A percentile compares a stretch with the other conserved stretches of the same genome.
These are phyloP conservation scores for Podarcis raffonei DNA, from an alignment of 2,113 vertebrate species.

Conservation along the genomic window DNA sequence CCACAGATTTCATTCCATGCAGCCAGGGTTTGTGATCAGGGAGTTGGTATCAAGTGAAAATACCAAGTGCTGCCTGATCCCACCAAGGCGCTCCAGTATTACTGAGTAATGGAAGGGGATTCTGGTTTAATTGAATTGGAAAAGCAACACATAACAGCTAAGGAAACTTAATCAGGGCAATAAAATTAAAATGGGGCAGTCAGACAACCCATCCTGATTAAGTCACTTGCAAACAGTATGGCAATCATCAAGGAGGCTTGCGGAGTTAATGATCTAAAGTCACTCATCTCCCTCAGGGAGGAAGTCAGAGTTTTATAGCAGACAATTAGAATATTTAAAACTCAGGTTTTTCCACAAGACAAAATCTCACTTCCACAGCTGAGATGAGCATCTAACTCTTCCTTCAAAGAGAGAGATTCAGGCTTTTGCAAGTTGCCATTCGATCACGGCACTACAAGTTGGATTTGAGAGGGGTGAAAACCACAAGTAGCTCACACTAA, in stretches of 20 bases:
- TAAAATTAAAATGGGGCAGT: slow-evolving; percentile 79
- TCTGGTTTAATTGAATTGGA: slow-evolving; percentile 83
- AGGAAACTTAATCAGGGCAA: slow-evolving; percentile 82
- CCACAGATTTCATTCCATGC: slow-evolving; percentile 74
- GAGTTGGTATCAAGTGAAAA: slow-evolving; percentile 73
- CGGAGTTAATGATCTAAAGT: slow-evolving; percentile 76
- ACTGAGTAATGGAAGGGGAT: slow-evolving; percentile 75
- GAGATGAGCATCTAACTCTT: neutral
- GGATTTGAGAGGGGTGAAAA: no score
- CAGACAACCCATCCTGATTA: slow-evolving; percentile 75
- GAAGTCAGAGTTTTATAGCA: slow-evolving; percentile 57
- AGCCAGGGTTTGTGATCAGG: slow-evolving; percentile 68
- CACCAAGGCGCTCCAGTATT: slow-evolving; percentile 73
- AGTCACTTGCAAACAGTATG: slow-evolving; percentile 73
- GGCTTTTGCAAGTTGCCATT: no score
- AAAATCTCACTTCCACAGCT: slow-evolving; percentile 3
- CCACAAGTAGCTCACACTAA: neutral
- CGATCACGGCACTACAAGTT: neutral
- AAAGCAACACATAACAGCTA: slow-evolving; percentile 80
- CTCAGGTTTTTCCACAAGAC: neutral
- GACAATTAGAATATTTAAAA: slow-evolving; percentile 67
- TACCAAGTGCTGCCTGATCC: slow-evolving; percentile 61
- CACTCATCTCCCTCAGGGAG: slow-evolving; percentile 66
- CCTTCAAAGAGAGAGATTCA: neutral
- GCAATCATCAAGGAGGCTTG: slow-evolving; percentile 73